Base-by-base conservation (phyloP, 1,140 invertebrate species). In the Conus ventricosus region DNA sequence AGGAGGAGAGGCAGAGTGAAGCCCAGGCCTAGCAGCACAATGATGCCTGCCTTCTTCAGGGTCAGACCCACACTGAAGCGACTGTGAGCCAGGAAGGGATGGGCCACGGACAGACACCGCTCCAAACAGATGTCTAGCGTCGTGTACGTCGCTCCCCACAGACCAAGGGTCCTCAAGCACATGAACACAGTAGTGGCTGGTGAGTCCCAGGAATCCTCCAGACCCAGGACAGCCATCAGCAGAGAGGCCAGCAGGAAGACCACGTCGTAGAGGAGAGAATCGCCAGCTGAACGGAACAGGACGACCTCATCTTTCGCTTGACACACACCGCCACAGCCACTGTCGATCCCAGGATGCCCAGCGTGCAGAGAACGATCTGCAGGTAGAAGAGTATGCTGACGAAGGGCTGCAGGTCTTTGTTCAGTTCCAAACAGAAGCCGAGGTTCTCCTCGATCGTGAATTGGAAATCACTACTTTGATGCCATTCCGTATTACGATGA, bases 71-170 rank as follows among this genome's bases (percentile, higher is more conserved):
- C 85, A 8, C 53, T 78, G 71, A 78, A 80, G 23, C 11, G 51
- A 53, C 75, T 53, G 23, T 87, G 51, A 27, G 85, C 85, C 54
- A 76, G 53, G 85, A 87, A 87, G n/a, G 85, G 85, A 8, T 8
- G 15, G 20, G 85, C 71, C 4, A 87, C n/a, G 15, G 75, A 87
- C 8, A 87, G 5, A 8, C 39, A 78, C 5, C 85, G 85, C 53
- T 87, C 85, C 4, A 8, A 39, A 71, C 85, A 55, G 51, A 87
- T 87, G 53, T 87, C 85, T 17, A 87, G 20, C 39, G 53, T 87
- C 71, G 71, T 78, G 85, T 87, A 87, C 15, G 51, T 55, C 23
- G 53, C 85, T 20, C 85, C 85, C 85, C 85, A 87, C 51, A 87
- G 51, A 13, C 53, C 75, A 25, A n/a, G n/a, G 6, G 15, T 55